These are phyloP conservation scores for Epinephelus cyanopodus DNA, from an alignment of 2,113 vertebrate genomes.

Conservation along the genomic window DNA sequence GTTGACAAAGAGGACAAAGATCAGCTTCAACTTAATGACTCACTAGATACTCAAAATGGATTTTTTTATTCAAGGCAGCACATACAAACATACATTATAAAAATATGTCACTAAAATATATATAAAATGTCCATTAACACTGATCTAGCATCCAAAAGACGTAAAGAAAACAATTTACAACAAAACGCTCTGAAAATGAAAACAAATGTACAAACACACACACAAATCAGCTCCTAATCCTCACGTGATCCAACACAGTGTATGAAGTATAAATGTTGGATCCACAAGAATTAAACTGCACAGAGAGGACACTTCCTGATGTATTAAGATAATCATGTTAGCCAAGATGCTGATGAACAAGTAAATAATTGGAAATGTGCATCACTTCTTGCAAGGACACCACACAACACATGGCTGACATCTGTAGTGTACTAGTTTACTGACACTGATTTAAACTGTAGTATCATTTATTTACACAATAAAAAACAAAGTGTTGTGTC, in stretches of 20 bases:
- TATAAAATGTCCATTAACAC: slow-evolving; percentile 67
- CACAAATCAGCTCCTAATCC: slow-evolving; percentile 6
- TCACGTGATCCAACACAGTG: slow-evolving; percentile 10
- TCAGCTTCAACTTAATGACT: slow-evolving; percentile 12
- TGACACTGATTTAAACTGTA: neutral
- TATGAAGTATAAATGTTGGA: slow-evolving; percentile 4
- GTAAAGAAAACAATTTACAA: slow-evolving; percentile 72
- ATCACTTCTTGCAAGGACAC: neutral
- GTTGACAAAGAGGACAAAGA: neutral
- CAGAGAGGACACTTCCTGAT: slow-evolving; percentile 10
- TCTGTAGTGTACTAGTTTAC: neutral
- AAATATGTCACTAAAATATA: slow-evolving; percentile 75
- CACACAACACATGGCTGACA: neutral
- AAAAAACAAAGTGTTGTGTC: neutral
- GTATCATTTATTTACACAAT: neutral
- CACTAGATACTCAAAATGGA: slow-evolving; percentile 23
- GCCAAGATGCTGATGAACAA: neutral
- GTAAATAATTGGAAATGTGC: slow-evolving; percentile 4
- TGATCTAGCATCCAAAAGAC: slow-evolving; percentile 46
- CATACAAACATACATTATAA: slow-evolving; percentile 72
- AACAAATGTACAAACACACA: slow-evolving; percentile 63
- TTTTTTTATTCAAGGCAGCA: slow-evolving; percentile 70
- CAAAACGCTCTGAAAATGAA: slow-evolving; percentile 58
- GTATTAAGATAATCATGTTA: slow-evolving; percentile 10
- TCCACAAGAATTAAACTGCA: slow-evolving; percentile 15